Conservation (phyloP, 2,888 invertebrate genomes). For the Rhagium mordax region DNA sequence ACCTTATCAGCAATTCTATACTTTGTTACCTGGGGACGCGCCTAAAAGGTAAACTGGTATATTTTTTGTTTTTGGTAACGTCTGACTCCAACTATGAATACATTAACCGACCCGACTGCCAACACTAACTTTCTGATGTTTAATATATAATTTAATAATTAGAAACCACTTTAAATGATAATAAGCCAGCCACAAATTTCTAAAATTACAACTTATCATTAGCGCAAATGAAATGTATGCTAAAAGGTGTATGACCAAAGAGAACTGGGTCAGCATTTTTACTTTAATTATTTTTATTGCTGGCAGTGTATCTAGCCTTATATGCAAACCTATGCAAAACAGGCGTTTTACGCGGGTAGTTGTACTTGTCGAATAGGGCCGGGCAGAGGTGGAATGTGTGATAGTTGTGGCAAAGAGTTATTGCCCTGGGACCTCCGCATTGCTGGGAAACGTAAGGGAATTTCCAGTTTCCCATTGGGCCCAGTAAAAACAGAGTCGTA, state of each 20-base stretch:
- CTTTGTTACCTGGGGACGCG: too few species aligned
- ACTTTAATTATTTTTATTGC: conserved; percentile 4
- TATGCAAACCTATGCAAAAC: conserved; percentile 32
- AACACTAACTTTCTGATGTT: not conserved
- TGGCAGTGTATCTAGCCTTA: conserved; percentile 27
- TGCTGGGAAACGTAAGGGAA: not conserved
- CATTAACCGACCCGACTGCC: not conserved
- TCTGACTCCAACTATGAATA: too few species aligned
- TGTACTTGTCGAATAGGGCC: not conserved
- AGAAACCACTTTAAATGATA: not conserved
- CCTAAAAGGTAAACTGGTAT: too few species aligned
- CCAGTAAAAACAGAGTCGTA: too few species aligned
- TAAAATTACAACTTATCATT: conserved; percentile 5
- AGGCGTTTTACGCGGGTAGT: conserved; percentile 8
- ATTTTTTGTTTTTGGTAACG: too few species aligned
- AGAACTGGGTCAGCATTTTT: conserved; percentile 32
- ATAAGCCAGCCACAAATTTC: not conserved
- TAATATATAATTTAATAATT: not conserved
- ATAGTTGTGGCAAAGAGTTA: not conserved
- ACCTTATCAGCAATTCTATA: too few species aligned
- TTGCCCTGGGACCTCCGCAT: not conserved
- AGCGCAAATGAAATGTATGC: conserved; percentile 1
- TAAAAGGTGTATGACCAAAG: conserved; percentile 36
- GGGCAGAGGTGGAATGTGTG: not conserved
- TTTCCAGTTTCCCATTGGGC: not conserved